phyloP scores from a whole-genome alignment of 2,797 vertebrate genomes.

The Sparus aurata region DNA sequence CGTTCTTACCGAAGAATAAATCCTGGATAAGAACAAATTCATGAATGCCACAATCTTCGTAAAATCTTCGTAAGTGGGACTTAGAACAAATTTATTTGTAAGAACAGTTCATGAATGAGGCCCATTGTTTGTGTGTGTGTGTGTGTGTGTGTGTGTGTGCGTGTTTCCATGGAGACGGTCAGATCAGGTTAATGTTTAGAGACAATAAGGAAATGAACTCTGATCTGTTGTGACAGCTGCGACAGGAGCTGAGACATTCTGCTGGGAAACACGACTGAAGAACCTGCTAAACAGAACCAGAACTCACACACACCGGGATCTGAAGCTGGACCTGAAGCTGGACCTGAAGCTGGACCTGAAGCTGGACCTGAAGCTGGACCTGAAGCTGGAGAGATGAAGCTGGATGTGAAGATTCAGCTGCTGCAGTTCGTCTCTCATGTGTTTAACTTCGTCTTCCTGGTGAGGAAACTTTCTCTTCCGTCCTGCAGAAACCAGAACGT shows the following conservation, averaged over 20 bases:
- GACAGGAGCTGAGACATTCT: not conserved
- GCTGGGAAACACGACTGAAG: not conserved
- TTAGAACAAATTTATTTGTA: too few relatives aligned
- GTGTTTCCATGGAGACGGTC: constrained; percentile 6
- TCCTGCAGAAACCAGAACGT: too few relatives aligned
- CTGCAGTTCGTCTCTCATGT: constrained; percentile 73
- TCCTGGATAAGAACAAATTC: too few relatives aligned
- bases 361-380: not conserved
- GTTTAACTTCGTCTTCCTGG: constrained; percentile 76
- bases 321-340: constrained; percentile 65
- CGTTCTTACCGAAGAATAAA: too few relatives aligned
- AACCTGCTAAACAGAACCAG: too few relatives aligned
- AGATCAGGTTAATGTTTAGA: constrained; percentile 65
- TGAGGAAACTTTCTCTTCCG: constrained; percentile 37
- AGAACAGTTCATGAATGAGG: too few relatives aligned
- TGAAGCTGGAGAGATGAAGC: constrained; percentile 67
- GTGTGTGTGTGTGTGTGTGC: constrained; percentile 22
- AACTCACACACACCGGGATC: not conserved
- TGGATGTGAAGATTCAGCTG: constrained; percentile 73
- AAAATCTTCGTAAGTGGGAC: too few relatives aligned
- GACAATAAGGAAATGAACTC: constrained; percentile 80
- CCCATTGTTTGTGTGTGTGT: constrained; percentile 3
- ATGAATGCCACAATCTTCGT: too few relatives aligned
- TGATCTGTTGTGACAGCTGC: constrained; percentile 35
- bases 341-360: constrained; percentile 51